A percentile compares a stretch with the other conserved stretches of the same genome.
These are phyloP conservation scores for Achroia grisella DNA, from an alignment of 1,140 invertebrate genomes.

Conservation along the genomic window DNA sequence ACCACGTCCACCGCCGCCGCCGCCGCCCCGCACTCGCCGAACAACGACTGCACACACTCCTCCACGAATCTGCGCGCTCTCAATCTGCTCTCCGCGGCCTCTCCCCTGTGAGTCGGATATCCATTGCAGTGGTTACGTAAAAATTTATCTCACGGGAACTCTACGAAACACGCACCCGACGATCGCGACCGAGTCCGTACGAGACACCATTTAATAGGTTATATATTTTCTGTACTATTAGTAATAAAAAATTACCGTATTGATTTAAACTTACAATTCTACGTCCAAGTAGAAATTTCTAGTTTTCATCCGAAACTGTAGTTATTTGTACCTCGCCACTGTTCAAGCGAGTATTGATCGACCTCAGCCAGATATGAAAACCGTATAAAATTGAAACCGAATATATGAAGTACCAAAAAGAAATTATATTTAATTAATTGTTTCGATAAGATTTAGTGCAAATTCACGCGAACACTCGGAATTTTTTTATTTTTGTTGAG, in stretches of 20 bases:
- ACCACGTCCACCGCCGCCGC: slow-evolving; percentile 21
- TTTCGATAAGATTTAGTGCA: too few relatives aligned
- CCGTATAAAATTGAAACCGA: too few relatives aligned
- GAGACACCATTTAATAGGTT: not conserved
- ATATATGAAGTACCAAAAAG: too few relatives aligned
- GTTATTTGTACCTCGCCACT: too few relatives aligned
- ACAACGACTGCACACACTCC: slow-evolving; percentile 12
- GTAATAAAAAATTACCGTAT: not conserved
- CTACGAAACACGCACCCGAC: not conserved
- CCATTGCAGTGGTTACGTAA: too few relatives aligned
- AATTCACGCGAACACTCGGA: too few relatives aligned
- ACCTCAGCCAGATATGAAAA: too few relatives aligned
- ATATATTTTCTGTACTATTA: not conserved
- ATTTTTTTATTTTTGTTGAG: too few relatives aligned
- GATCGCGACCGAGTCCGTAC: not conserved
- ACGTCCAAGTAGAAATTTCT: slow-evolving; percentile 12
- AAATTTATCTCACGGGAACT: not conserved
- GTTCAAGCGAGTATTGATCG: too few relatives aligned
- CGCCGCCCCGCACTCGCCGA: slow-evolving; percentile 20
- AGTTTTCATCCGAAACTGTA: slow-evolving; percentile 6
- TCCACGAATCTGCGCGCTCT: slow-evolving; percentile 15
- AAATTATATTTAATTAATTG: too few relatives aligned
- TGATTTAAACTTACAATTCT: slow-evolving; percentile 7
- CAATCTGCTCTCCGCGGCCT: slow-evolving; percentile 11
- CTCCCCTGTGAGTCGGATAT: slow-evolving; percentile 1